Evolutionary conservation across 2,113 vertebrate species (phyloP), one percentile per base, ranked within the genome.

Genomic region (Myotis yumanensis): DNA sequence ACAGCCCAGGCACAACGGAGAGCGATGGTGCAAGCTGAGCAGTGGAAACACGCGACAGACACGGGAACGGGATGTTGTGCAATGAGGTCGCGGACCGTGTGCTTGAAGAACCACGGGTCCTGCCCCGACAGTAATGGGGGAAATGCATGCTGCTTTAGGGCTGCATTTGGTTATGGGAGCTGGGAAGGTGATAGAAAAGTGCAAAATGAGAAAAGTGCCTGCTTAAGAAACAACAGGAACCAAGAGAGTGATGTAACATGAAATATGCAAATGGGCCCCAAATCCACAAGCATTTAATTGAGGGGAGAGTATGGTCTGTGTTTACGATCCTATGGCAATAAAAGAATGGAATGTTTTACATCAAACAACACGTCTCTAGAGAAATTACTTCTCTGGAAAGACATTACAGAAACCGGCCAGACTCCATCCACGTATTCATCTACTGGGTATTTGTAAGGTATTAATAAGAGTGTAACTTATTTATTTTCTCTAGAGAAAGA

Each of bases 331-430:
- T 37, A 40, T 4, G 40, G 68, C 77, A 86, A 69, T 68, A 28
- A n/a, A 86, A 82, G 32, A 59, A 72, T 86, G 54, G 48, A 62
- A 84, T 20, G 66, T 57, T 83, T 95, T 88, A 35, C 30, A 81
- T 89, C 15, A 89, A 66, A 75, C 80, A 89, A 79, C 40, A 72
- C 46, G 14, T 83, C 69, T 77, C 3, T 15, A 51, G 90, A 90
- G 18, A 95, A 79, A n/a, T 64, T 28, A 93, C 5, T 35, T 93
- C n/a, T 69, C 35, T 68, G 43, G 66, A 93, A 95, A 71, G 9
- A 83, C 4, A 43, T 79, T 51, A 23, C 20, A 86, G 37, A 93
- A 90, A 84, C 32, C 30, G 23, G 37, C 12, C 18, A 48, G 66
- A 30, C 3, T 18, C 9, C 93, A 52, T 72, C 35, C 46, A 30